Evolutionary conservation across 2,888 invertebrate genomes (phyloP), one percentile per base, ranked within the genome.

Genomic region (Crocallis elinguaria): DNA sequence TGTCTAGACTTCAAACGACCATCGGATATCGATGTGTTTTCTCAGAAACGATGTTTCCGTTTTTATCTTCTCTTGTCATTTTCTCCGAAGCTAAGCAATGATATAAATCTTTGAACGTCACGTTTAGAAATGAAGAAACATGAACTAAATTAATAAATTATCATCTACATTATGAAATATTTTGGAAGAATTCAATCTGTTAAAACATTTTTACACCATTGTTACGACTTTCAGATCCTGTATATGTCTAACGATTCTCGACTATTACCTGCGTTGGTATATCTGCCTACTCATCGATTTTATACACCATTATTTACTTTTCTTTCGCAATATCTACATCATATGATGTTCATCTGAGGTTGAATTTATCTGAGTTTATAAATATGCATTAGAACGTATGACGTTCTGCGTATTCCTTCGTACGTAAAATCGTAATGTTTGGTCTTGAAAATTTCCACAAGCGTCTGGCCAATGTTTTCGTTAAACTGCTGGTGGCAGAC

Each of bases 381-480:
- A 4, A 19, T 19, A 12, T 25, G 23, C 11, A 32, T 41, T 12
- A 41, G 38, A 2, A 6, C 2, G 25, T 9, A 25, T 25, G 19
- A 19, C 19, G 19, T 19, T 19, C 12, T 29, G 11, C n/a, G 3
- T 29, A 12, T 29, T 2, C 29, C n/a, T 25, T 25, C 7, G 25
- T 25, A 25, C 8, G 25, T 8, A 25, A 25, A 7, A 25, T 25
- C 25, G 25, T 25, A 25, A 3, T 25, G 25, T 25, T 25, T 25
- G 25, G 49, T 69, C 43, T 50, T 53, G 62, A 68, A 71, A 62
- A 55, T 38, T 57, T 67, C 51, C 35, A 49, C 51, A 48, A n/a
- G 46, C 61, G 67, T 64, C 68, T 74, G 70, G 50, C 33, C 41
- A 64, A 56, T 62, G 56, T 70, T 58, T 35, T 43, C 14, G 16